Evolutionary conservation across 2,888 invertebrate genomes (phyloP), one percentile per base, ranked within the genome.

Genomic region (Metalampra italica): DNA sequence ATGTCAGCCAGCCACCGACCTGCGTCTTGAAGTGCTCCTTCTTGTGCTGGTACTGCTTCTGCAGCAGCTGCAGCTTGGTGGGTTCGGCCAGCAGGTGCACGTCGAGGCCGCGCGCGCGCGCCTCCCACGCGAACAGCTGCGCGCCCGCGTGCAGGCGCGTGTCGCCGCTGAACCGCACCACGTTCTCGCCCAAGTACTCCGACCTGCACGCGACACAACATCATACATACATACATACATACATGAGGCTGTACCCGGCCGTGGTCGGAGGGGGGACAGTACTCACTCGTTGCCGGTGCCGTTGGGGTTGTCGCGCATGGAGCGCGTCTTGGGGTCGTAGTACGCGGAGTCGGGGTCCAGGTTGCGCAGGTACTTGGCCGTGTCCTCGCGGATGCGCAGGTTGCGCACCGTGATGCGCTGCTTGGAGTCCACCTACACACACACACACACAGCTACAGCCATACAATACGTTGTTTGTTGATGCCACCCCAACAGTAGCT

Each of bases 341-440:
- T 98, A 98, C 0, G 99, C 99, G 0, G 98, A 99, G 77, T 98
- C 97, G 0, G 97, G 96, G 89, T 99, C 98, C 68, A 99, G 90
- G 80, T 99, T 99, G 50, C 98, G 91, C 55, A 99, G 83, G 82
- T 99, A 99, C 86, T 99, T 99, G 0, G 99, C 99, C 0, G 98
- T 99, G 79, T 99, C 99, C 84, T 99, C 99, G 64, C 99, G 92
- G 62, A 99, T 99, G 66, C 99, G 93, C 61, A 99, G 90, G 90
- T 99, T 99, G 64, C 99, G 91, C 3, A 99, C 99, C 11, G 99
- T 99, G 76, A 99, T 99, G 62, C 99, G 93, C 78, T 99, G 99
- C 80, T 99, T 98, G 3, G 98, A 98, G 72, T 99, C 99, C 43
- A 99, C 99, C 90, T 90, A 1, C 43, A 5, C 22, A 22, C 22